Evolutionary conservation across 2,113 vertebrate species (phyloP), one percentile per base, ranked within the genome.

Genomic region (Pithys albifrons): DNA sequence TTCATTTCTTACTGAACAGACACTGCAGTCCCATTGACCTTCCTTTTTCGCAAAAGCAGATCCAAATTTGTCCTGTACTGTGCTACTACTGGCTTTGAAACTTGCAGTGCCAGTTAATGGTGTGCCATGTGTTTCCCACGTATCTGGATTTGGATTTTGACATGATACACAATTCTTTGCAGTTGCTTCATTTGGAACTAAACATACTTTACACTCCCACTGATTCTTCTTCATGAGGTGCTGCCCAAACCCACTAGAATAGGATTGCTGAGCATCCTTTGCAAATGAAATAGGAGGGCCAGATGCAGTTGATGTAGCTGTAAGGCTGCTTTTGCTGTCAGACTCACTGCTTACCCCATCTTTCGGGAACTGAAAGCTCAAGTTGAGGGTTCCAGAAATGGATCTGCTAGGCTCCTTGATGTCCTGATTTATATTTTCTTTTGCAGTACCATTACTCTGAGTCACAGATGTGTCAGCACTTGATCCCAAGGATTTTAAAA

Each of bases 161-260:
- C 99, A 99, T 1, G 98, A 93, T 6, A 95, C 89, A 96, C 99
- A 99, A 2, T 81, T 93, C 75, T 95, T 93, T 66, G 95, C 96
- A 27, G 94, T 82, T 48, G 97, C 66, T 52, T 96, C 94, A 95
- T 99, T 99, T 94, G 85, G 97, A 54, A 98, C 97, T 71, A 54
- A 98, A 90, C 99, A 99, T 2, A 94, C 91, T 64, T 79, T 88
- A 92, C 99, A 99, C 18, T 98, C 91, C 99, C 99, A 99, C 19
- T 96, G 91, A 92, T 27, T 98, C 98, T 78, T 98, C 97, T 97
- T 99, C 97, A 99, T 41, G 49, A 95, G 93, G 97, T 98, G 98
- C 69, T 96, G 97, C 37, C 89, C 96, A 96, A 98, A 98, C 17
- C 95, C 98, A 75, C 82, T 33, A 35, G 95, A 88, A 64, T 2